Evolutionary conservation across 2,888 invertebrate species (phyloP), one percentile per base, ranked within the genome.

Genomic region (Ochropacha duplaris): DNA sequence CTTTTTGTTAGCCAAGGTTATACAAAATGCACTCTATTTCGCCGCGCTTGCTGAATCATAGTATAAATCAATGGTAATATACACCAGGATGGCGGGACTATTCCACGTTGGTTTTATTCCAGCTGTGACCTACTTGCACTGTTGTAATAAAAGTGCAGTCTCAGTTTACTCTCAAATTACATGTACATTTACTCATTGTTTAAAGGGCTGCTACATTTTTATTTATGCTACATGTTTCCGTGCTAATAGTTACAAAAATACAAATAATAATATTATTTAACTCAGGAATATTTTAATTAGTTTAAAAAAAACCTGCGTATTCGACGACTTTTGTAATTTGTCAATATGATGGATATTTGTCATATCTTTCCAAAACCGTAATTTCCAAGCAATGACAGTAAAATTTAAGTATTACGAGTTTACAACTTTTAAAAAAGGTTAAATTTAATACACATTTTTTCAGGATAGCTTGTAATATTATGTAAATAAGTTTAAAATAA

Each of bases 31-130:
- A 44, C 44, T 64, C 61, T 66, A 61, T 69, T 66, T 62, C 67
- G 56, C 60, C 44, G 44, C 44, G 44, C 19, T 44, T 44, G 34
- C 60, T 63, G 57, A 62, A 69, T 67, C 59, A 71, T 74, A 72
- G 64, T 72, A 74, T 77, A 78, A 78, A 79, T 78, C 74, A 76
- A 78, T 71, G 69, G 64, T 61, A 66, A 67, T 76, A 69, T 63
- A 70, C 66, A 62, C 60, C 59, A 67, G 72, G 69, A 68, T 65
- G 62, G 69, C 56, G 54, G 62, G 61, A 57, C 59, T 64, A 56
- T 54, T 55, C 61, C n/a, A 19, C 44, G 16, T 44, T 44, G 60
- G 65, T 75, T 78, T 78, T 79, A 76, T 74, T 68, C 70, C 62
- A 61, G 64, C 57, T 61, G 64, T 79, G 79, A 78, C 79, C 72